Evolutionary conservation across 2,113 vertebrate species (phyloP).

Genomic region (Myotis davidii): DNA sequence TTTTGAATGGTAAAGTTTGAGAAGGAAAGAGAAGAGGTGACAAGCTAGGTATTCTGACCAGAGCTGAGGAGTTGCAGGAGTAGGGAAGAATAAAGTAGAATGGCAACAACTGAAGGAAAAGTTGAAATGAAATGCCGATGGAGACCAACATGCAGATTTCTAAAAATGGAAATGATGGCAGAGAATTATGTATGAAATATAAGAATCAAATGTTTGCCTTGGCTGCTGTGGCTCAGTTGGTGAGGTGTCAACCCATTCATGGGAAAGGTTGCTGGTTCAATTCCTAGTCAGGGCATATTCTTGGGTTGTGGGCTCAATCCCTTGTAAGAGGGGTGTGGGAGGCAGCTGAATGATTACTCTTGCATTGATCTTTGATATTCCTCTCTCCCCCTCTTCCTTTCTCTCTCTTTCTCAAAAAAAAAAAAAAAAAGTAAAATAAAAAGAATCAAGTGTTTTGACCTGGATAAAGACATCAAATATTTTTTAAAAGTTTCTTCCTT

Average conservation of each 20-base stretch:
- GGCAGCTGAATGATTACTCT: background rate
- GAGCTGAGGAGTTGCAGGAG: background rate
- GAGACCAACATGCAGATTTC: background rate
- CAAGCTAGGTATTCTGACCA: background rate
- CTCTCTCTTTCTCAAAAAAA: background rate
- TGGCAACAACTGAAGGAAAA: background rate
- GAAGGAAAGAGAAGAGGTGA: background rate
- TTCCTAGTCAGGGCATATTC: background rate
- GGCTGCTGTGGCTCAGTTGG: background rate
- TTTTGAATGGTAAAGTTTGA: background rate
- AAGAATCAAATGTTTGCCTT: background rate
- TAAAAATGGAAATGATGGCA: background rate
- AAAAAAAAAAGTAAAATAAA: background rate
- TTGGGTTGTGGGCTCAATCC: background rate
- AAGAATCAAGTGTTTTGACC: slow-evolving; percentile 20
- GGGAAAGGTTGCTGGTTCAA: background rate
- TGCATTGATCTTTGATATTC: background rate
- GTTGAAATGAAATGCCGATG: background rate
- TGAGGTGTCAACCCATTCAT: background rate
- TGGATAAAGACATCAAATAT: background rate
- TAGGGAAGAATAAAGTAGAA: background rate
- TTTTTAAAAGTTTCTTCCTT: background rate
- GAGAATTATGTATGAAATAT: background rate
- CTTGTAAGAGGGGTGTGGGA: background rate
- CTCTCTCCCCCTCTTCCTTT: background rate